Evolutionary conservation across 2,113 vertebrate genomes (phyloP).

Genomic region (Amia ocellicauda): DNA sequence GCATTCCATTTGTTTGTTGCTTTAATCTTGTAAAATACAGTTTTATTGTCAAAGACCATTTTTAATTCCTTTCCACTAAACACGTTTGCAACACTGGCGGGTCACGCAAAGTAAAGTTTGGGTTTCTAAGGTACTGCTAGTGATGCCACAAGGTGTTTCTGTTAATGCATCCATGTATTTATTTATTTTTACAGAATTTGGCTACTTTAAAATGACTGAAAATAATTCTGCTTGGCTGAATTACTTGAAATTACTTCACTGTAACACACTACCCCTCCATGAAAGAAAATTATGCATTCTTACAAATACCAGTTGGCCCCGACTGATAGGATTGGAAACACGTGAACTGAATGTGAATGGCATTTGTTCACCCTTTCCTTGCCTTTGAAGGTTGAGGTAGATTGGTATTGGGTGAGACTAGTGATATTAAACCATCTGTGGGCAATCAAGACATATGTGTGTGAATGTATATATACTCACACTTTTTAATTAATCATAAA

Average conservation of each 20-base stretch:
- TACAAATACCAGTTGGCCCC: conserved; percentile 2
- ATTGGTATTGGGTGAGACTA: too few species aligned
- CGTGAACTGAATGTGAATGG: too few species aligned
- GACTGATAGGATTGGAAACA: neutral
- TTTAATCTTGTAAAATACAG: conserved; percentile 57
- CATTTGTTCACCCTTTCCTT: too few species aligned
- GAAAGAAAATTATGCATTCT: conserved; percentile 24
- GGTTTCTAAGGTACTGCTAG: too few species aligned
- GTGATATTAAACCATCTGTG: too few species aligned
- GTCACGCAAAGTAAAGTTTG: conserved; percentile 1
- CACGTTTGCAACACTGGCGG: neutral
- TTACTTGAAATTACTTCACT: conserved; percentile 21
- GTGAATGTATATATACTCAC: too few species aligned
- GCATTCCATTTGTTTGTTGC: conserved; percentile 43
- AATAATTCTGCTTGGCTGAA: conserved; percentile 8
- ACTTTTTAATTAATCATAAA: too few species aligned
- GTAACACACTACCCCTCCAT: conserved; percentile 21
- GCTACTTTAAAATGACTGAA: too few species aligned
- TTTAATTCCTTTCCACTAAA: conserved; percentile 31
- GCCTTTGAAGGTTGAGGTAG: too few species aligned
- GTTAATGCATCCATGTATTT: conserved; percentile 2
- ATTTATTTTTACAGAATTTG: too few species aligned
- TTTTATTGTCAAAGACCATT: conserved; percentile 55
- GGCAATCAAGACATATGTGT: too few species aligned
- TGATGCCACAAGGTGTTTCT: neutral